Evolutionary conservation across 1,140 invertebrate species (phyloP).

Genomic region (Tribolium castaneum): DNA sequence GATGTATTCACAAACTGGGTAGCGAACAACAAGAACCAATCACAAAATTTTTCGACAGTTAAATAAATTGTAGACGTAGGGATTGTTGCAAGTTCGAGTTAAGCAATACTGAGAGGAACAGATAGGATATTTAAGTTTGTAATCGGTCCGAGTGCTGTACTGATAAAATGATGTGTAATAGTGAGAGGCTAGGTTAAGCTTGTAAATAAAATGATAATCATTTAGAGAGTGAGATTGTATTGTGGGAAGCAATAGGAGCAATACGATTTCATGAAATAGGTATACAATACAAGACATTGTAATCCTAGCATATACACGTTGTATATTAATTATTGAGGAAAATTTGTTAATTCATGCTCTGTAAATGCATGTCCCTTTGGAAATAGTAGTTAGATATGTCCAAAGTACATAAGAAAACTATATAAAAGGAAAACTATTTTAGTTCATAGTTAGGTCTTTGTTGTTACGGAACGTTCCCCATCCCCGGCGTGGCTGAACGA

Average conservation of each 20-base stretch:
- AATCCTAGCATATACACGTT: slow-evolving; percentile 57
- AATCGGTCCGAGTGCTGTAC: slow-evolving; percentile 17
- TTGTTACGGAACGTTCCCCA: slow-evolving; percentile 46
- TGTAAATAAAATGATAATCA: slow-evolving; percentile 62
- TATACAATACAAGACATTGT: slow-evolving; percentile 57
- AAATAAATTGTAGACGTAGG: slow-evolving; percentile 64
- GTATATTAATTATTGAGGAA: slow-evolving; percentile 47
- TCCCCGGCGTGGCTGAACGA: slow-evolving; percentile 27
- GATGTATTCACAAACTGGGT: slow-evolving; percentile 93
- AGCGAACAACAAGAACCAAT: slow-evolving; percentile 80
- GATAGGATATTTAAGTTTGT: slow-evolving; percentile 30
- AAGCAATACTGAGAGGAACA: slow-evolving; percentile 37
- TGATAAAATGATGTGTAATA: slow-evolving; percentile 50
- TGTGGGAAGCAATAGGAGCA: slow-evolving; percentile 57
- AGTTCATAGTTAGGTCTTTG: slow-evolving; percentile 59
- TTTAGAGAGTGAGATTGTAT: slow-evolving; percentile 57
- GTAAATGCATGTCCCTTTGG: slow-evolving; percentile 60
- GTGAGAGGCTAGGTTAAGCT: slow-evolving; percentile 53
- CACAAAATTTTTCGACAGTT: slow-evolving; percentile 72
- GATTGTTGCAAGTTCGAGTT: slow-evolving; percentile 46
- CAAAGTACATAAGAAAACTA: slow-evolving; percentile 57
- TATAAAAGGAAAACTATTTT: slow-evolving; percentile 53
- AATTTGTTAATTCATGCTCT: slow-evolving; percentile 61
- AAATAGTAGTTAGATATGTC: slow-evolving; percentile 60
- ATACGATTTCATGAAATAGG: slow-evolving; percentile 57